Evolutionary conservation across 2,113 vertebrate genomes (phyloP).

Genomic region (Procavia capensis): DNA sequence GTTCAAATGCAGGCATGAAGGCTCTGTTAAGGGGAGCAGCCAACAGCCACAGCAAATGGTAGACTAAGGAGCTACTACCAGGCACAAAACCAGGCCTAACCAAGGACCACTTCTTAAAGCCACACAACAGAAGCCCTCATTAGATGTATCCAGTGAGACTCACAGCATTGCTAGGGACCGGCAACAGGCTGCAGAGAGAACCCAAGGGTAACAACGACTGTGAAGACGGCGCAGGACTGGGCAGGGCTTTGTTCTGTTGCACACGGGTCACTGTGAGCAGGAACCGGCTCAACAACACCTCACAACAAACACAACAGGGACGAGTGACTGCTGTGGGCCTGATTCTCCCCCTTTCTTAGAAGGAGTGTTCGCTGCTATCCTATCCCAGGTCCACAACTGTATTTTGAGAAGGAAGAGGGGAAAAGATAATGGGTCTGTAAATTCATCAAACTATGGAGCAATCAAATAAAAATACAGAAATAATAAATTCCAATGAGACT

Average conservation of each 20-base stretch:
- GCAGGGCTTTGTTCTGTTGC: too few relatives aligned
- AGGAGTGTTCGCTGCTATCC: background rate
- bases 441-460: background rate
- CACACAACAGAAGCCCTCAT: background rate
- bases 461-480: conserved; percentile 14
- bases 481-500: background rate
- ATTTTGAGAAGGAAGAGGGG: background rate
- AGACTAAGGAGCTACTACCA: background rate
- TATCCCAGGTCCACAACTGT: background rate
- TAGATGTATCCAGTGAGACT: background rate
- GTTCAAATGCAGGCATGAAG: background rate
- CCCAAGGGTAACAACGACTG: too few relatives aligned
- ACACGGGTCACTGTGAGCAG: too few relatives aligned
- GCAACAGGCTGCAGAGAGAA: too few relatives aligned
- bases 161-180: background rate
- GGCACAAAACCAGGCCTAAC: background rate
- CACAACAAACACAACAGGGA: too few relatives aligned
- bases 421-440: background rate
- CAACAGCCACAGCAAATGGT: background rate
- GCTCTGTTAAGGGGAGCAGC: background rate
- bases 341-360: background rate
- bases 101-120: background rate
- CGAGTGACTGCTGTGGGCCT: background rate
- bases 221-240: too few relatives aligned
- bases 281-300: too few relatives aligned